These are phyloP conservation scores for Epizoanthus rinbou DNA, from an alignment of 92 coral and sea anemone genomes.

Conservation along the genomic window DNA sequence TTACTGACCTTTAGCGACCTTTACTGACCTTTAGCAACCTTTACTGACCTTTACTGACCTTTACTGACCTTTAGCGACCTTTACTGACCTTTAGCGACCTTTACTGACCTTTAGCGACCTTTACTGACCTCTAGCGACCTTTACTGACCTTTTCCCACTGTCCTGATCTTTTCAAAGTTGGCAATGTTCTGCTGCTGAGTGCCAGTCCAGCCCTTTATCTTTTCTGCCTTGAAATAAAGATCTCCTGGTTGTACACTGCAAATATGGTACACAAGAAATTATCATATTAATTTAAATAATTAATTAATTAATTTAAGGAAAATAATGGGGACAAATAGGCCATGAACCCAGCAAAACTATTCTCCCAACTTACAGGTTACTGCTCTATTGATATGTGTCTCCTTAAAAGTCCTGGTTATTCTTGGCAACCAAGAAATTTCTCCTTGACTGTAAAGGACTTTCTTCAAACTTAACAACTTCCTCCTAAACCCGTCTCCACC, in stretches of 20 bases:
- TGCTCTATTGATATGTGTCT: too few relatives aligned
- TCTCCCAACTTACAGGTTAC: too few relatives aligned
- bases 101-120: too few relatives aligned
- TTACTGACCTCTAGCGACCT: neutral
- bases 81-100: too few relatives aligned
- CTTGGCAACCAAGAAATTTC: neutral
- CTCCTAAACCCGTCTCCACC: neutral
- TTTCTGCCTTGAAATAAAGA: constrained; percentile 91
- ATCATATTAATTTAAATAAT: neutral
- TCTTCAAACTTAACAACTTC: neutral
- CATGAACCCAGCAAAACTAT: too few relatives aligned
- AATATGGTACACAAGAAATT: neutral
- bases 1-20: too few relatives aligned
- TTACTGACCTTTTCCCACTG: constrained; percentile 90
- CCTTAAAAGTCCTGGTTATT: too few relatives aligned
- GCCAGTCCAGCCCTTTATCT: constrained; percentile 98
- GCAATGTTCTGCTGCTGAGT: constrained; percentile 89
- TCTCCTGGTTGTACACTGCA: constrained; percentile 86
- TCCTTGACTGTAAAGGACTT: neutral
- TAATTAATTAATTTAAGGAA: too few relatives aligned
- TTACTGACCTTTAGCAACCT: too few relatives aligned
- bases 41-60: too few relatives aligned
- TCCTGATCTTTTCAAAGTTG: constrained; percentile 96
- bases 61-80: too few relatives aligned
- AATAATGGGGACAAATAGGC: too few relatives aligned